A percentile compares a stretch with the other conserved stretches of the same genome.
These are phyloP conservation scores for Oophaga sylvatica DNA, from an alignment of 2,797 vertebrate species.

Conservation along the genomic window DNA sequence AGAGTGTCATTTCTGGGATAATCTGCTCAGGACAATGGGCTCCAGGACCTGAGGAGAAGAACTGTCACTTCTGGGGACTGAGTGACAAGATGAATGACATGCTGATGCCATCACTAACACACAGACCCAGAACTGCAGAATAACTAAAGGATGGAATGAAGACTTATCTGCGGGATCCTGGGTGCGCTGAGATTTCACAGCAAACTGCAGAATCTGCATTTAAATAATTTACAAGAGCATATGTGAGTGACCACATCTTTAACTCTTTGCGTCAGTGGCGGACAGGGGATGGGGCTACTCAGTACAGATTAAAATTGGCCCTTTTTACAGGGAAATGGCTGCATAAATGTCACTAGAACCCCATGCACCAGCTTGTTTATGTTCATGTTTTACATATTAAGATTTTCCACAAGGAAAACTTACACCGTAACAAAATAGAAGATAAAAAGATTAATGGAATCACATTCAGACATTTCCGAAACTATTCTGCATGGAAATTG, in stretches of 20 bases:
- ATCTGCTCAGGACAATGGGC: neutral
- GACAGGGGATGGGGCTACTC: too few relatives aligned
- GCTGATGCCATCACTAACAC: neutral
- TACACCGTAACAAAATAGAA: too few relatives aligned
- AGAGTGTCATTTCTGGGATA: neutral
- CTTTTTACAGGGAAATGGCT: neutral
- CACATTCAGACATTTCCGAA: too few relatives aligned
- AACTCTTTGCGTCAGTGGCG: neutral
- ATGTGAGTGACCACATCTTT: constrained; percentile 5
- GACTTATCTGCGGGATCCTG: neutral
- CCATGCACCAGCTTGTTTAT: too few relatives aligned
- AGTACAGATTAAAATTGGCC: neutral
- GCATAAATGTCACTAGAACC: too few relatives aligned
- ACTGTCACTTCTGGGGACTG: constrained; percentile 11
- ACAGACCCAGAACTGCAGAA: constrained; percentile 4
- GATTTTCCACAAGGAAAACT: too few relatives aligned
- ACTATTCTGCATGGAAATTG: too few relatives aligned
- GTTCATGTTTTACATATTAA: too few relatives aligned
- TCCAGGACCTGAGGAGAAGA: neutral
- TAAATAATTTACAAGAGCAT: constrained; percentile 10
- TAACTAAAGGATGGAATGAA: neutral
- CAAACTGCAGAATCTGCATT: constrained; percentile 9
- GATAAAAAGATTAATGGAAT: too few relatives aligned
- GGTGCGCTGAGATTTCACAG: neutral
- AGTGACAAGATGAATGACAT: constrained; percentile 10